Evolutionary conservation across 2,888 invertebrate genomes (phyloP), one percentile per base, ranked within the genome.

Genomic region (Flexamia atlantica): DNA sequence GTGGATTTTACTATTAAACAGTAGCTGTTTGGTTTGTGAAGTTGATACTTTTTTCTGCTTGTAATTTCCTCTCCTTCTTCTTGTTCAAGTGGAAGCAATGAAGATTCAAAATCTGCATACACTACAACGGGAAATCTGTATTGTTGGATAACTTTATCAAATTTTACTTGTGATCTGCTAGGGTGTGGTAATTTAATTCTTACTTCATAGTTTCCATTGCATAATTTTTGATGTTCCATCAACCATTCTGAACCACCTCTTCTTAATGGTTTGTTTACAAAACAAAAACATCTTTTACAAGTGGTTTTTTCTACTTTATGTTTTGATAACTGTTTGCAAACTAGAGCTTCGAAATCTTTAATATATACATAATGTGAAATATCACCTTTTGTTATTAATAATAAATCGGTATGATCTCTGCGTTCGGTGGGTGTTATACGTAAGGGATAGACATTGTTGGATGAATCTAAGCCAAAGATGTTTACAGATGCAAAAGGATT

Each of bases 41-140:
- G 53, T 53, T 68, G 68, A 36, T 68, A 68, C n/a, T 30, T 68
- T 7, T 5, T 50, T 79, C 28, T 28, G 12, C 46, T 50, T 23
- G 28, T 23, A 42, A 23, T 3, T 4, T 32, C 68, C n/a, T 12
- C 68, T 30, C 4, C 68, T 30, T 32, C 30, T n/a, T 5, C 7
- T 1, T 2, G 17, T 60, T 81, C 42, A 57, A 28, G 17, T n/a
- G 57, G 32, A 9, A 80, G 9, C 12, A 80, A 25, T 10, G 80
- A 30, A n/a, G 80, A 53, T 80, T 80, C 60, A 5, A 30, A 80
- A 23, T 80, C 57, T 5, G 57, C 57, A 30, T 60, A 80, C 10
- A 80, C 32, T 1, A 80, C 80, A 32, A 80, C 14, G 1, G 80
- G 80, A 30, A 80, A 57, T 0, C 32, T 12, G 46, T 80, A 80